phyloP scores from a whole-genome alignment of 2,113 vertebrate species.

The Bubalus kerabau region DNA sequence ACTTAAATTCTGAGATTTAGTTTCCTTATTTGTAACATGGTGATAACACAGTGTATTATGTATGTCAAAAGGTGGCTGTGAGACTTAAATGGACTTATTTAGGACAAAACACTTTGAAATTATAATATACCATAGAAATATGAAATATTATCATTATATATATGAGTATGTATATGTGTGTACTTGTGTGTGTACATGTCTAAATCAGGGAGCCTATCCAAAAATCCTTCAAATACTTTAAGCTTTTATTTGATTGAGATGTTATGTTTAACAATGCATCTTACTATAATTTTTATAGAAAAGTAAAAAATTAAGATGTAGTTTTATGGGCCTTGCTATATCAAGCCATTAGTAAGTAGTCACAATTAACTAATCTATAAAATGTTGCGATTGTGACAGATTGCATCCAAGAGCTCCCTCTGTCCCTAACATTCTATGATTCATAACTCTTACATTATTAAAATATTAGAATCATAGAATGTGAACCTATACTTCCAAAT shows the following conservation, averaged over 20 bases:
- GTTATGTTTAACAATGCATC: not conserved
- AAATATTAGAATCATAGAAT: not conserved
- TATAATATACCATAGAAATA: not conserved
- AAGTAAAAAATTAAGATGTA: not conserved
- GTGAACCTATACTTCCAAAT: not conserved
- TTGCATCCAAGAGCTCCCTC: not conserved
- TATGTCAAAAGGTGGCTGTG: not conserved
- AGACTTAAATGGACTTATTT: not conserved
- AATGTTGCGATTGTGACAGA: not conserved
- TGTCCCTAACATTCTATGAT: not conserved
- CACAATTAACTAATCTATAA: not conserved
- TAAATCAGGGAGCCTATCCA: not conserved
- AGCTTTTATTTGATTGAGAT: not conserved
- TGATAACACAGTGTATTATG: not conserved
- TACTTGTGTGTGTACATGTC: not conserved
- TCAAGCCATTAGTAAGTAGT: not conserved
- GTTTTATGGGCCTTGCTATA: not conserved
- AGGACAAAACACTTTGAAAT: constrained; percentile 15
- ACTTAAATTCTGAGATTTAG: constrained; percentile 22
- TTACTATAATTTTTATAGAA: not conserved
- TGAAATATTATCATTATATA: not conserved
- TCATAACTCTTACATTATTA: not conserved
- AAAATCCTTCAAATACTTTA: not conserved
- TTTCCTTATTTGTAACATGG: constrained; percentile 15
- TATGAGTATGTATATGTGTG: not conserved